A percentile compares a stretch with the other conserved stretches of the same genome.
Evolutionary conservation across 1,140 invertebrate species (phyloP).

Genomic region (Hyposmocoma kahamanoa): DNA sequence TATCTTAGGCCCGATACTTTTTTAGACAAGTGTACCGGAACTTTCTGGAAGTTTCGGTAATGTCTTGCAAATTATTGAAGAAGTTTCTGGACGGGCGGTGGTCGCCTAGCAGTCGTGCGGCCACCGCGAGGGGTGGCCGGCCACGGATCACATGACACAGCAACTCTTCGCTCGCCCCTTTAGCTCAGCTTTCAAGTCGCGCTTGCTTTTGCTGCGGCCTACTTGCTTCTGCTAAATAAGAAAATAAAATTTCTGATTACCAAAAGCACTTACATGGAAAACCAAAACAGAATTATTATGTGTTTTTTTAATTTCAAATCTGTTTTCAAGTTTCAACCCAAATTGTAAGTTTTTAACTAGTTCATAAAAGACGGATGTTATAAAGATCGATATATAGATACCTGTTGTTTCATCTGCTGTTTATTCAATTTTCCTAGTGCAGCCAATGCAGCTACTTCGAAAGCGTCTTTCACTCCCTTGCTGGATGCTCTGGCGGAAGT

Average conservation of each 20-base stretch:
- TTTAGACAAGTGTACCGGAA: too few relatives aligned
- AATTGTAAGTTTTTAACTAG: too few relatives aligned
- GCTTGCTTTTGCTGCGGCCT: slow-evolving; percentile 74
- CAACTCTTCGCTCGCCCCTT: slow-evolving; percentile 74
- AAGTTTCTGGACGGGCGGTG: slow-evolving; percentile 34
- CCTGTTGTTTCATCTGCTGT: slow-evolving; percentile 72
- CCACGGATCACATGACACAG: slow-evolving; percentile 75
- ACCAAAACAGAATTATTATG: too few relatives aligned
- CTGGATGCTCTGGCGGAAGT: slow-evolving; percentile 76
- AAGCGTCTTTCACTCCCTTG: slow-evolving; percentile 77
- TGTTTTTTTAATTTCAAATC: too few relatives aligned
- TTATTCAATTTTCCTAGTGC: slow-evolving; percentile 78
- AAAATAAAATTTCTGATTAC: too few relatives aligned
- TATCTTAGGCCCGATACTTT: too few relatives aligned
- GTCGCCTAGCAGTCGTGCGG: slow-evolving; percentile 66
- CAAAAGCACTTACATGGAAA: too few relatives aligned
- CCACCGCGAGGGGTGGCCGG: slow-evolving; percentile 71
- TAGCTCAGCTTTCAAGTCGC: slow-evolving; percentile 73
- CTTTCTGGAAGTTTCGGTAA: too few relatives aligned
- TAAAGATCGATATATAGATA: too few relatives aligned
- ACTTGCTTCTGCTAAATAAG: slow-evolving; percentile 60
- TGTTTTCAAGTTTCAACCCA: too few relatives aligned
- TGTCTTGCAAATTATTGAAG: too few relatives aligned
- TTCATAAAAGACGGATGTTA: too few relatives aligned
- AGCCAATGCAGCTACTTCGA: slow-evolving; percentile 79